Conservation (phyloP, 2,888 invertebrate genomes). For the Orchesellides sinensis region DNA sequence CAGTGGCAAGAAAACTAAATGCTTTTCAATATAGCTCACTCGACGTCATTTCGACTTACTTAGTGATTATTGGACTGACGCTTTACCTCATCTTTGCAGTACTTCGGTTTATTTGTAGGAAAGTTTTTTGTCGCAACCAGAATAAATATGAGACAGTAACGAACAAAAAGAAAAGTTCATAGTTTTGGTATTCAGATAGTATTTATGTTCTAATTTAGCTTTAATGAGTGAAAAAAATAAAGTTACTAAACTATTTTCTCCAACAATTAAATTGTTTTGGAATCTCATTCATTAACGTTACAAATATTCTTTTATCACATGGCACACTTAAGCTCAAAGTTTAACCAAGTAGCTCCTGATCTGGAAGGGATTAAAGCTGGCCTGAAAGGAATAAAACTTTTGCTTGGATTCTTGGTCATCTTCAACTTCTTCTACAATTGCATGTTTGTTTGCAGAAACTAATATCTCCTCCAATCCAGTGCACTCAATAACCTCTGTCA, state of each 20-base stretch:
- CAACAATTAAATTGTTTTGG: too few relatives aligned
- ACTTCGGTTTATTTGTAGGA: constrained; percentile 11
- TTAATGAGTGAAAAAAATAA: too few relatives aligned
- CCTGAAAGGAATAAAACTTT: constrained; percentile 35
- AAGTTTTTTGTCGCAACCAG: constrained; percentile 11
- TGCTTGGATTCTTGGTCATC: neutral
- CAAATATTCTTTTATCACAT: too few relatives aligned
- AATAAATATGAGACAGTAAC: neutral
- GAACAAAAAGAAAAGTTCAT: constrained; percentile 7
- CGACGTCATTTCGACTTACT: constrained; percentile 66
- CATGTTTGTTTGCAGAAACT: neutral
- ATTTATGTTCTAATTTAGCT: too few relatives aligned
- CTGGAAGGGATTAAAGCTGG: constrained; percentile 68
- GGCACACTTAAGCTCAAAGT: too few relatives aligned
- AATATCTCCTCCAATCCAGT: constrained; percentile 66
- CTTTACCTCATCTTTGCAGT: constrained; percentile 14
- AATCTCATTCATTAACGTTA: too few relatives aligned
- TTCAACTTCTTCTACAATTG: neutral
- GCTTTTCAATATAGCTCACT: constrained; percentile 66
- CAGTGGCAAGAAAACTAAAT: constrained; percentile 67
- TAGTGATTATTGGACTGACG: constrained; percentile 5
- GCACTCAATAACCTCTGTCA: constrained; percentile 60
- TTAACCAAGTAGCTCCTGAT: constrained; percentile 66
- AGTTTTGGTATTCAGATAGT: too few relatives aligned
- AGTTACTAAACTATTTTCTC: too few relatives aligned